Evolutionary conservation across 2,113 vertebrate species (phyloP).

Genomic region (Gnathonemus echidnorhynchus): DNA sequence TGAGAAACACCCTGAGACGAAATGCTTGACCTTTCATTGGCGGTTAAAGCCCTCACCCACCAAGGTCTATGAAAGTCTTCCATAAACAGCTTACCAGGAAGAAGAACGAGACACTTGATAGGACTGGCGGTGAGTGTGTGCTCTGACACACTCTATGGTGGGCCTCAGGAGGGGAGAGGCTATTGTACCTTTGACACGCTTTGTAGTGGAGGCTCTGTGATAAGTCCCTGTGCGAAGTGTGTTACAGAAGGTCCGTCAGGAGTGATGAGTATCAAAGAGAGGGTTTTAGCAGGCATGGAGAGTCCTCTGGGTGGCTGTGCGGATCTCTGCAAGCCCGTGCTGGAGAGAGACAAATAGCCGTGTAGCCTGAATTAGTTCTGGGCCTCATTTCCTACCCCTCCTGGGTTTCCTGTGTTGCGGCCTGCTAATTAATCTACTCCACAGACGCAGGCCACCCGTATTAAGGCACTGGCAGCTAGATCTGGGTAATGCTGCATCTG

Average conservation of each 20-base stretch:
- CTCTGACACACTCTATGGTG: background rate
- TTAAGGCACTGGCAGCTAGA: background rate
- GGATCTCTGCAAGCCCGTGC: background rate
- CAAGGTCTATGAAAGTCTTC: background rate
- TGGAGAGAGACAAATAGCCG: conserved; percentile 12
- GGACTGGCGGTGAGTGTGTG: background rate
- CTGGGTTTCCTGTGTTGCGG: conserved; percentile 6
- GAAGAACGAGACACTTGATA: background rate
- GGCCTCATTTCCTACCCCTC: conserved; percentile 6
- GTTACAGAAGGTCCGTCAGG: background rate
- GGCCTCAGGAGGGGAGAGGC: background rate
- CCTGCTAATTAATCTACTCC: conserved; percentile 10
- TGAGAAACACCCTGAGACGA: background rate
- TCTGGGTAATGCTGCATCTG: conserved; percentile 6
- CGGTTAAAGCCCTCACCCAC: background rate
- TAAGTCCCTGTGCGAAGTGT: background rate
- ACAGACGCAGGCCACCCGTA: background rate
- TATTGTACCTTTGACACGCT: background rate
- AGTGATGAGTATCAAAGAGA: background rate
- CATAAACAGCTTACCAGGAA: background rate
- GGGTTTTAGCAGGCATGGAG: background rate
- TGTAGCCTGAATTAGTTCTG: conserved; percentile 11
- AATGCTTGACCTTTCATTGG: background rate
- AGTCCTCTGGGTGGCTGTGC: background rate
- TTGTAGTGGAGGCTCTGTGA: background rate